A percentile compares a stretch with the other conserved stretches of the same genome.
phyloP scores from a whole-genome alignment of 2,797 vertebrate species.

The Graptemys geographica region DNA sequence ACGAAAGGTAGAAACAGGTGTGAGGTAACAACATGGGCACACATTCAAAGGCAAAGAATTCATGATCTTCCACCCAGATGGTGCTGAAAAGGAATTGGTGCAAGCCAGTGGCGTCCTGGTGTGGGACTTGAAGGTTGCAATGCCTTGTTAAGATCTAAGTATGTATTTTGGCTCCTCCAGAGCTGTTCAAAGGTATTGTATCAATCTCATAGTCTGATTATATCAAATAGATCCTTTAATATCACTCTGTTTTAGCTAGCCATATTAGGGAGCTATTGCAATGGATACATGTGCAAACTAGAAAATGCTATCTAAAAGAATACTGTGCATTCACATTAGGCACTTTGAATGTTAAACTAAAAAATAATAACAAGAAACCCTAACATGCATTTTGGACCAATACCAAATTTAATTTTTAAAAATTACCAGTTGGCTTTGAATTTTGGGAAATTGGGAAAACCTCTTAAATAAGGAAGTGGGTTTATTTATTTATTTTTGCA shows the following conservation, averaged over 20 bases:
- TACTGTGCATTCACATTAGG: not conserved
- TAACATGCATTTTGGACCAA: not conserved
- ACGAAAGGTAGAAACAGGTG: not conserved
- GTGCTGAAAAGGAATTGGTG: rapidly evolving
- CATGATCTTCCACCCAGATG: not conserved
- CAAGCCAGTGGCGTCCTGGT: rapidly evolving
- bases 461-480: conserved; percentile 56
- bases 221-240: not conserved
- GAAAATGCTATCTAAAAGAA: not conserved
- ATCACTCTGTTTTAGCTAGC: not conserved
- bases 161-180: not conserved
- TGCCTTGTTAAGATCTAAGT: not conserved
- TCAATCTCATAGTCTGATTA: not conserved
- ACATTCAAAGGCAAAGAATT: not conserved
- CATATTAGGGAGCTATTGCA: not conserved
- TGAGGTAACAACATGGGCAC: rapidly evolving
- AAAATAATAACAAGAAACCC: not conserved
- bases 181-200: not conserved
- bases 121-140: not conserved
- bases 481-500: conserved; percentile 76
- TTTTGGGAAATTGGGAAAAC: conserved; percentile 63
- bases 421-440: conserved; percentile 44
- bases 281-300: not conserved
- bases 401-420: not conserved
- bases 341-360: not conserved